Conservation (phyloP, 2,113 vertebrate genomes). For the Gasterosteus nipponicus region DNA sequence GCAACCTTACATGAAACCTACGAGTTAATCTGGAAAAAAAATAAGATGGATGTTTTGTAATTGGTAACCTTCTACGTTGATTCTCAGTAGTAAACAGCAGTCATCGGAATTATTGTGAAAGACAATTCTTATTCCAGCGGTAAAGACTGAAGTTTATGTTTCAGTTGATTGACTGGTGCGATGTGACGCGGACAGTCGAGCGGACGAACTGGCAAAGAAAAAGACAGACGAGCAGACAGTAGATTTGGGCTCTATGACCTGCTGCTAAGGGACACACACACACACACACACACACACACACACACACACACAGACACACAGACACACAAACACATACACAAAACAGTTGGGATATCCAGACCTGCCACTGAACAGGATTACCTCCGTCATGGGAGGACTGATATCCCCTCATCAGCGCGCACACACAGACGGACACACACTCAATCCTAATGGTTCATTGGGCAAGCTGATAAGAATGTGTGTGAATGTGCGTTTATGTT, state of each 20-base stretch:
- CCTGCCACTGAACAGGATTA: conserved; percentile 77
- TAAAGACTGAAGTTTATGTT: neutral
- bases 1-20: conserved; percentile 12
- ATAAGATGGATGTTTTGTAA: neutral
- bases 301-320: conserved; percentile 32
- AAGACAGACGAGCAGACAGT: conserved; percentile 46
- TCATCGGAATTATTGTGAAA: neutral
- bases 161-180: conserved; percentile 2
- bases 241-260: conserved; percentile 66
- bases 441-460: conserved; percentile 71
- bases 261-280: conserved; percentile 59
- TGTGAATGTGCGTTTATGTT: conserved; percentile 20
- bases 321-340: conserved; percentile 10
- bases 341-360: conserved; percentile 71
- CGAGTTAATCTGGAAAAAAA: neutral
- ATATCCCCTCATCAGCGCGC: conserved; percentile 71
- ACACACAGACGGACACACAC: conserved; percentile 31
- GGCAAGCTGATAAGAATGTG: conserved; percentile 66
- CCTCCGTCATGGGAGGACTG: conserved; percentile 71
- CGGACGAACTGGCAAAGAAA: conserved; percentile 48
- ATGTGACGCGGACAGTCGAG: conserved; percentile 40
- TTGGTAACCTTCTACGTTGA: neutral
- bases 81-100: conserved; percentile 1
- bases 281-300: conserved; percentile 42
- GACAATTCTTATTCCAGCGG: neutral